Evolutionary conservation across 1,140 invertebrate species (phyloP).

Genomic region (Ostrea edulis): DNA sequence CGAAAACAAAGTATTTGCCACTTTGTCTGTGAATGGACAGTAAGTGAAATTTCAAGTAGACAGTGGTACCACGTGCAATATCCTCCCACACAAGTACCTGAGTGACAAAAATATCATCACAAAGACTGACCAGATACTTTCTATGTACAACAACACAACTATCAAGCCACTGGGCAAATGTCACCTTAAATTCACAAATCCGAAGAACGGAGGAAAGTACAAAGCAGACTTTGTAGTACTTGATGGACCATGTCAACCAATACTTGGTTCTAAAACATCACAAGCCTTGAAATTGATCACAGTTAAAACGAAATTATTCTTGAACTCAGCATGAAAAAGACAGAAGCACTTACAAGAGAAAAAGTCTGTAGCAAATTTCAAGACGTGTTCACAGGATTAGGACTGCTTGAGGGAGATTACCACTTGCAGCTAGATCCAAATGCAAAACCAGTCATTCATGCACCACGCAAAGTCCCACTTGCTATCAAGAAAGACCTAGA

Average conservation of each 20-base stretch:
- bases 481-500: no score
- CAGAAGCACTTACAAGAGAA: background rate
- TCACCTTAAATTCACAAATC: constrained; percentile 29
- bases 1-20: constrained; percentile 13
- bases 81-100: background rate
- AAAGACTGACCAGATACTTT: constrained; percentile 1
- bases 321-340: background rate
- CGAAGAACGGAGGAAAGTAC: constrained; percentile 41
- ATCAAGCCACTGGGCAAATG: constrained; percentile 51
- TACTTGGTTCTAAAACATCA: constrained; percentile 32
- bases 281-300: constrained; percentile 35
- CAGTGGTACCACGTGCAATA: constrained; percentile 33
- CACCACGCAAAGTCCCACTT: no score
- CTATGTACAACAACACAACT: constrained; percentile 47
- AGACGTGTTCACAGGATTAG: constrained; percentile 40
- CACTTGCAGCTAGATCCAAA: no score
- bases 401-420: constrained; percentile 27
- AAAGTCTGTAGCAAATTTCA: background rate
- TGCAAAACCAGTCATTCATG: no score
- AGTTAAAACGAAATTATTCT: constrained; percentile 35
- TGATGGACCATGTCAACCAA: background rate
- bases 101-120: background rate
- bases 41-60: constrained; percentile 25
- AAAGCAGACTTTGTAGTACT: constrained; percentile 50
- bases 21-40: background rate